phyloP scores from a whole-genome alignment of 1,140 invertebrate genomes.

The Apis laboriosa region DNA sequence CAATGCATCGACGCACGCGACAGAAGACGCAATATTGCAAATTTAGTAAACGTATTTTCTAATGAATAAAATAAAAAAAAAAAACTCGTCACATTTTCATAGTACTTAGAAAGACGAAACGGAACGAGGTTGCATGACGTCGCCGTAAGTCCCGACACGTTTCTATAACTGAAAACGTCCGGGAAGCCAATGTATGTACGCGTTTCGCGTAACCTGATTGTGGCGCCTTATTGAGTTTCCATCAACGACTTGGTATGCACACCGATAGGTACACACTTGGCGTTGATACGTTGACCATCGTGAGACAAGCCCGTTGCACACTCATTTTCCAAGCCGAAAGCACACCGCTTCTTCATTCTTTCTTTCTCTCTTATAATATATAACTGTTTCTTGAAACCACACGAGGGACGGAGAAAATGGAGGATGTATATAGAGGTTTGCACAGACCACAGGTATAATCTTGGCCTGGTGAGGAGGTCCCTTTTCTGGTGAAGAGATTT shows the following conservation, averaged over 20 bases:
- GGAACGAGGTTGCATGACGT: not conserved
- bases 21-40: not conserved
- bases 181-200: slow-evolving; percentile 39
- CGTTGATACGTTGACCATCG: slow-evolving; percentile 17
- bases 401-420: not conserved
- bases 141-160: slow-evolving; percentile 15
- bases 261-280: not conserved
- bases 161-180: slow-evolving; percentile 47
- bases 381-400: not conserved
- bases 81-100: not conserved
- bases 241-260: slow-evolving; percentile 16
- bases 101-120: not conserved
- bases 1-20: not conserved
- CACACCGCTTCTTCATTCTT: not conserved
- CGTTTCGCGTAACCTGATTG: slow-evolving; percentile 43
- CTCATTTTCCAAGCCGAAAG: not conserved
- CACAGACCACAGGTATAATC: not conserved
- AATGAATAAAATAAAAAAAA: not conserved
- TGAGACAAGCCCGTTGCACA: not conserved
- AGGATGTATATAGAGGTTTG: not conserved
- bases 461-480: not conserved
- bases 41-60: not conserved
- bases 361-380: not conserved
- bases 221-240: slow-evolving; percentile 41
- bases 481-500: not conserved